Percentiles rank a stretch among this genome's conserved stretches.
Conservation (phyloP, 2,888 invertebrate species). For the Leptodirus hochenwartii region DNA sequence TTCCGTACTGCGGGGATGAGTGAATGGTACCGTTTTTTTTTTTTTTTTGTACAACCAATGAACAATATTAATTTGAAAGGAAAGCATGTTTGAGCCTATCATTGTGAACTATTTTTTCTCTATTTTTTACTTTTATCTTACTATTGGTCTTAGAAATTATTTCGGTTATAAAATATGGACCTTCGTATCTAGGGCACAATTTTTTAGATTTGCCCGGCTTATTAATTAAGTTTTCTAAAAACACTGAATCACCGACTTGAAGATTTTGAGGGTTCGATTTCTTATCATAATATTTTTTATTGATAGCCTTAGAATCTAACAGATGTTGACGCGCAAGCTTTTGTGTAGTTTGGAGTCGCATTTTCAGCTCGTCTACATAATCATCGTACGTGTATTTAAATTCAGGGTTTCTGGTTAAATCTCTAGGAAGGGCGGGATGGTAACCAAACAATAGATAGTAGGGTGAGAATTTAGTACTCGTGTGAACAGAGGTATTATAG, state of each 20-base stretch:
- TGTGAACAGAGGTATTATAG: constrained; percentile 8
- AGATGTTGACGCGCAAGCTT: constrained; percentile 8
- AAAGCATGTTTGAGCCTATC: no score
- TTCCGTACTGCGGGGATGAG: no score
- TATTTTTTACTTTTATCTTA: constrained; percentile 5
- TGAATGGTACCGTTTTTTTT: no score
- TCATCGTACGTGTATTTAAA: no score
- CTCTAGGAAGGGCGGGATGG: constrained; percentile 8
- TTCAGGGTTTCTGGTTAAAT: constrained; percentile 6
- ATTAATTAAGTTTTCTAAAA: constrained; percentile 5
- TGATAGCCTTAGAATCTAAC: constrained; percentile 7
- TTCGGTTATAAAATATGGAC: constrained; percentile 9
- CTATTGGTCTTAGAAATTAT: constrained; percentile 8
- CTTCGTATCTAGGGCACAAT: constrained; percentile 7
- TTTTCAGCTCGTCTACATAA: no score
- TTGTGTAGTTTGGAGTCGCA: constrained; percentile 4
- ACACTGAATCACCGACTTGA: constrained; percentile 8
- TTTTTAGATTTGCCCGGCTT: constrained; percentile 8
- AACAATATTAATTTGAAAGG: no score
- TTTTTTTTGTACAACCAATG: no score
- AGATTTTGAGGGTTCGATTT: no score
- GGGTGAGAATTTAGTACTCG: constrained; percentile 8
- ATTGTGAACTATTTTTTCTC: no score
- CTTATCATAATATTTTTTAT: constrained; percentile 9
- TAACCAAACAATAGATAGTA: constrained; percentile 9